A percentile compares a stretch with the other conserved stretches of the same genome.
These are phyloP conservation scores for Macheiramphus alcinus DNA, from an alignment of 2,113 vertebrate species.

Conservation along the genomic window DNA sequence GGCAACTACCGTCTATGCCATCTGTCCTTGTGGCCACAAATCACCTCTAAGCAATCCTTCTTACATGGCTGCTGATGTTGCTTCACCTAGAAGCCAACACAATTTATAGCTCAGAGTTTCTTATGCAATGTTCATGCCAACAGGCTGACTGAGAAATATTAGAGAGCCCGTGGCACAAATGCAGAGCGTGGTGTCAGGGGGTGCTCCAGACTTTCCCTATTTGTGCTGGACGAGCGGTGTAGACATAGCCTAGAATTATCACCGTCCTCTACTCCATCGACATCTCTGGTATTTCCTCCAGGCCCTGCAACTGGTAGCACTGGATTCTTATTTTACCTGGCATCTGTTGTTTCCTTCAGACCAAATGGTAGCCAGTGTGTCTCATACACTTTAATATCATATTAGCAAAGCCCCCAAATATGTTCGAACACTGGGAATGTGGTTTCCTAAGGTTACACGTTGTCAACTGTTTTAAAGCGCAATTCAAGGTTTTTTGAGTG, in stretches of 20 bases:
- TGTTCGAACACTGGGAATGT: background rate
- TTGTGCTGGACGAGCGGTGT: slow-evolving; percentile 37
- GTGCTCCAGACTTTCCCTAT: slow-evolving; percentile 28
- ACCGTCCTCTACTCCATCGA: slow-evolving; percentile 16
- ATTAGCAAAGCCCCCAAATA: slow-evolving; percentile 47
- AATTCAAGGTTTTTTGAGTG: slow-evolving; percentile 1
- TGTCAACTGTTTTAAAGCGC: slow-evolving; percentile 14
- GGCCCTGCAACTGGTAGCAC: slow-evolving; percentile 50
- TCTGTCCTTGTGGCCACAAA: background rate
- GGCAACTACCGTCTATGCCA: background rate
- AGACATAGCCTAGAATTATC: slow-evolving; percentile 63
- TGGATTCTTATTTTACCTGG: slow-evolving; percentile 66
- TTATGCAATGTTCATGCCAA: slow-evolving; percentile 25
- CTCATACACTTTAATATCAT: slow-evolving; percentile 52
- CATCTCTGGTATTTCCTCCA: slow-evolving; percentile 64
- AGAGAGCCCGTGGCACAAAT: background rate
- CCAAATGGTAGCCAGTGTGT: slow-evolving; percentile 58
- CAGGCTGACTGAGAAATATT: background rate
- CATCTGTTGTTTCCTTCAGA: slow-evolving; percentile 63
- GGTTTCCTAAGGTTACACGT: slow-evolving; percentile 41
- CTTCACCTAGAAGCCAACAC: background rate
- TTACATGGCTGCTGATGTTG: background rate
- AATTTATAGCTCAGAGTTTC: background rate
- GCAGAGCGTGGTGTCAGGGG: background rate
- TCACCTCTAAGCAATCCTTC: background rate